phyloP scores from a whole-genome alignment of 1,140 invertebrate genomes.

The Antheraea mylitta region DNA sequence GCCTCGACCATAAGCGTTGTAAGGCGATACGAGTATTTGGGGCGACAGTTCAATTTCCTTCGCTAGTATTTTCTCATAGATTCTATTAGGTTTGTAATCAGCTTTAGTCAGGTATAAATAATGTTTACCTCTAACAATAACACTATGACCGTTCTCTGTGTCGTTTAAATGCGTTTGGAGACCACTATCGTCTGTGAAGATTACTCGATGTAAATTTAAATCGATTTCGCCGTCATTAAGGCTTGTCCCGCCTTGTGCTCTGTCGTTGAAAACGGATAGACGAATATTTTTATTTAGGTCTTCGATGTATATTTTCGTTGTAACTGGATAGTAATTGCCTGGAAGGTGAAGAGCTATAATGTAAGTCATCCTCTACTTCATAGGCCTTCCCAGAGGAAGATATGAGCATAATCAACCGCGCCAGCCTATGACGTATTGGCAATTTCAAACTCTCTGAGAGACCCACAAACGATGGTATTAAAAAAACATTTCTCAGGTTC shows the following conservation, averaged over 20 bases:
- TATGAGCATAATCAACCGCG: too few species aligned
- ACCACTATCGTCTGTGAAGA: conserved; percentile 92
- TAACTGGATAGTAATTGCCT: conserved; percentile 94
- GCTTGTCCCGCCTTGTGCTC: conserved; percentile 92
- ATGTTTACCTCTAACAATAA: conserved; percentile 90
- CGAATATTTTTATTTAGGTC: conserved; percentile 79
- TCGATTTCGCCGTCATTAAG: conserved; percentile 86
- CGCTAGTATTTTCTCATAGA: conserved; percentile 56
- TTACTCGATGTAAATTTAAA: conserved; percentile 91
- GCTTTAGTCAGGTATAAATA: conserved; percentile 48
- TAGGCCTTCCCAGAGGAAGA: too few species aligned
- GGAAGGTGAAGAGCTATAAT: conserved; percentile 17
- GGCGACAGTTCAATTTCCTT: conserved; percentile 48
- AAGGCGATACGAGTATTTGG: conserved; percentile 26
- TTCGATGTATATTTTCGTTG: conserved; percentile 87
- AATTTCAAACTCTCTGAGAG: too few species aligned
- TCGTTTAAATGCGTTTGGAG: conserved; percentile 94
- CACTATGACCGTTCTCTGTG: conserved; percentile 84
- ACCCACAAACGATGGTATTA: too few species aligned
- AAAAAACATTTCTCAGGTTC: too few species aligned
- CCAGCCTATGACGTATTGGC: too few species aligned
- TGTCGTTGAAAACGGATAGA: conserved; percentile 88
- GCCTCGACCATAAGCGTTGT: conserved; percentile 7
- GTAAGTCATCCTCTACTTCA: too few species aligned
- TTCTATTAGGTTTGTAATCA: conserved; percentile 42